Conservation (phyloP, 2,113 vertebrate species). For the Monarcha castaneiventris region DNA sequence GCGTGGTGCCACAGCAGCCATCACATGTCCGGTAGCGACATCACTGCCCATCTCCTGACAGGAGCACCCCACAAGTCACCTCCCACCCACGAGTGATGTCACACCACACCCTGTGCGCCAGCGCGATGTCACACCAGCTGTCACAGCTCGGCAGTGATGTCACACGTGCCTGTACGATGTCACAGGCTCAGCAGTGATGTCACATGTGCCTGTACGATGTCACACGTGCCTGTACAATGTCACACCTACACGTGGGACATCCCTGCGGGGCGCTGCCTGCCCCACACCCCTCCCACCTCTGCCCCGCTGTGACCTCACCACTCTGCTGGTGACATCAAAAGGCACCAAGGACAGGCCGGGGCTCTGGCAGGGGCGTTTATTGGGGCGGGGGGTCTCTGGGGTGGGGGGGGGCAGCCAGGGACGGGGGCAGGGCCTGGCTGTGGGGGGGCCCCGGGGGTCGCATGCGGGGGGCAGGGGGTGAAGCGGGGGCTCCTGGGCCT, state of each 20-base stretch:
- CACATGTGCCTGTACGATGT: accelerated
- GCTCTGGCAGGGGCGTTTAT: slow-evolving; percentile 4
- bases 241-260: accelerated
- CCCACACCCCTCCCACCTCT: neutral
- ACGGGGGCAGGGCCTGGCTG: too few species aligned
- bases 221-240: accelerated
- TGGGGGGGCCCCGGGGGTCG: too few species aligned
- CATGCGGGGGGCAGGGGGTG: too few species aligned
- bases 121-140: neutral
- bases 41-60: neutral
- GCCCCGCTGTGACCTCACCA: neutral
- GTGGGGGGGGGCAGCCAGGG: neutral
- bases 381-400: neutral
- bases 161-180: accelerated
- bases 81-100: neutral
- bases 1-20: accelerated
- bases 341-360: neutral
- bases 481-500: too few species aligned
- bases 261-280: neutral
- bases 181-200: neutral
- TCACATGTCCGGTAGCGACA: neutral
- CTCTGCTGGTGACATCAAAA: neutral
- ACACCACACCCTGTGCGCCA: accelerated
- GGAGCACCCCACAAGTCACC: neutral
- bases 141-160: neutral